These are phyloP conservation scores for Cyaniris semiargus DNA, from an alignment of 2,888 invertebrate genomes.

Conservation along the genomic window DNA sequence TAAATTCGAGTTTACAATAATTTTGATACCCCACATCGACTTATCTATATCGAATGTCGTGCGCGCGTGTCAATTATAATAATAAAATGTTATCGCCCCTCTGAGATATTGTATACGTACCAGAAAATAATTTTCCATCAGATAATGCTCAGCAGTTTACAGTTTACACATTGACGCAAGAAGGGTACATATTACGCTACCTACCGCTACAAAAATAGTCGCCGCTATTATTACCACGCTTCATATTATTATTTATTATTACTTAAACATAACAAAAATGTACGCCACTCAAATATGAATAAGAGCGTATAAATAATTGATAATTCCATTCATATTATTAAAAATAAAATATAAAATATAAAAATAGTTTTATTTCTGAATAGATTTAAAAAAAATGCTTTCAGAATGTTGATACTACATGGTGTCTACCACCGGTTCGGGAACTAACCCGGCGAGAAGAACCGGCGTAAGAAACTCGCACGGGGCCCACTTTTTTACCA, in stretches of 20 bases:
- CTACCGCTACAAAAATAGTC: constrained; percentile 15
- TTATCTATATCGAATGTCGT: constrained; percentile 12
- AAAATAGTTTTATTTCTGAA: too few relatives aligned
- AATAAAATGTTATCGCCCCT: constrained; percentile 26
- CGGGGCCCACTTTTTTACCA: too few relatives aligned
- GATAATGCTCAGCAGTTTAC: constrained; percentile 24
- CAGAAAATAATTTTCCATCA: constrained; percentile 30
- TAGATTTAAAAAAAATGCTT: too few relatives aligned
- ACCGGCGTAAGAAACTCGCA: too few relatives aligned
- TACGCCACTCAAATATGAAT: background rate
- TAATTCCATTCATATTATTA: background rate
- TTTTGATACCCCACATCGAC: constrained; percentile 23
- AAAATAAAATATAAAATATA: too few relatives aligned
- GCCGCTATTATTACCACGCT: background rate
- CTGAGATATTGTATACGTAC: constrained; percentile 21
- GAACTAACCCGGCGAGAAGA: too few relatives aligned
- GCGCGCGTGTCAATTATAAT: constrained; percentile 10
- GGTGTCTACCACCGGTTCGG: too few relatives aligned
- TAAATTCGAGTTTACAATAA: background rate
- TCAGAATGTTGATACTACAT: too few relatives aligned
- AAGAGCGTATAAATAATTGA: background rate
- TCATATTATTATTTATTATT: background rate
- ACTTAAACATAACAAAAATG: background rate
- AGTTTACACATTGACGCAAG: constrained; percentile 29
- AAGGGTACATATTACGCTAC: constrained; percentile 25